Base-by-base conservation (phyloP, 2,888 invertebrate genomes). In the Pollenia angustigena region DNA sequence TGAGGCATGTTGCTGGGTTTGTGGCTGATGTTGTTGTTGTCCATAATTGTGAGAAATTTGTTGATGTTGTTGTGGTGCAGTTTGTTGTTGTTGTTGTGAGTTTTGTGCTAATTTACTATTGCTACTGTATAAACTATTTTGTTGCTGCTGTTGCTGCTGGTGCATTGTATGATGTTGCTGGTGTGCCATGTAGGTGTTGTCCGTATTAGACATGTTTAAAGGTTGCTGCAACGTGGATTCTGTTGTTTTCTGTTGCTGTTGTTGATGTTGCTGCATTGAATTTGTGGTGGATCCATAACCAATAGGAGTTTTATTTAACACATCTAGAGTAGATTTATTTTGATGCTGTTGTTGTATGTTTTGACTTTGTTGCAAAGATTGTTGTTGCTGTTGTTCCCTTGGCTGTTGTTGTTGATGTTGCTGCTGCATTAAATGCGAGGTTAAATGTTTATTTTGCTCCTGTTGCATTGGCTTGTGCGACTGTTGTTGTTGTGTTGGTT, bases 361-460 rank as follows among this genome's bases (percentile, higher is more conserved):
- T 66, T 89, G 87, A 44, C 88, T 86, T 72, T 90, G 90, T 52
- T 89, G 89, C 68, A 89, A 89, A 56, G 89, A 88, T 62, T 87
- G 87, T 52, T 85, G 81, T 18, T 86, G 82, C 14, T 83, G 85
- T 44, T 86, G 88, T 62, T 87, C 74, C 6, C 50, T 42, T 12
- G 48, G 81, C 11, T 90, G 87, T 23, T 89, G 60, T 89, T 89
- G 85, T 14, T 88, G 85, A 60, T 90, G 91, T 64, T 91, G 91
- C n/a, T 89, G 76, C 62, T 88, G 88, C 16, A 88, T 79, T 64
- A 89, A 88, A 14, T 89, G 85, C 62, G 87, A 76, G 32, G 80
- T 62, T 9, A 86, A 56, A 42, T 89, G 87, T 81, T 90, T 88
- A 69, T 90, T 89, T 82, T 89, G 87, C 60, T 79, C 68, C 81